Percentiles rank a stretch among this genome's conserved stretches.
phyloP scores from a whole-genome alignment of 1,140 invertebrate genomes.

The Melanaphis sacchari region DNA sequence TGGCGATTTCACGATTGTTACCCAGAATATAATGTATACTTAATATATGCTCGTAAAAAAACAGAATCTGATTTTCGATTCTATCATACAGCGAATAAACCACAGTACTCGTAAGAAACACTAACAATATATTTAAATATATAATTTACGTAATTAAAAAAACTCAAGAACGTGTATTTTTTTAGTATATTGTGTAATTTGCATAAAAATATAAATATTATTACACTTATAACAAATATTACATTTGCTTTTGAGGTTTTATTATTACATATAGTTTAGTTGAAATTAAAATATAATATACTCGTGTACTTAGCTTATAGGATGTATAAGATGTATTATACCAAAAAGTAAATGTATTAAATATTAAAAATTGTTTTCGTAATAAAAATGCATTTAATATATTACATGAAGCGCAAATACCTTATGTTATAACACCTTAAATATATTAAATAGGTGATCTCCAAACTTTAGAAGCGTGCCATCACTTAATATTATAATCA shows the following conservation, averaged over 20 bases:
- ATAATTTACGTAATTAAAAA: not conserved
- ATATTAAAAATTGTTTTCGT: not conserved
- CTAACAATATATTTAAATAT: constrained; percentile 6
- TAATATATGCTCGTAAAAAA: constrained; percentile 27
- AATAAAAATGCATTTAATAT: not conserved
- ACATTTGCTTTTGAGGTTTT: not conserved
- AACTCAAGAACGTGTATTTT: not conserved
- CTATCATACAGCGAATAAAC: not conserved
- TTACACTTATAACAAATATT: not conserved
- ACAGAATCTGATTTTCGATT: constrained; percentile 13
- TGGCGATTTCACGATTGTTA: constrained; percentile 42
- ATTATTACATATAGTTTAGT: not conserved
- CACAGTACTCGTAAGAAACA: not conserved
- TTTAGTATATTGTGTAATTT: not conserved
- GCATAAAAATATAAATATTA: not conserved
- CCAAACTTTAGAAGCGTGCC: not conserved
- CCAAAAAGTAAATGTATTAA: not conserved
- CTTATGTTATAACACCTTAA: not conserved
- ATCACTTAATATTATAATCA: not conserved
- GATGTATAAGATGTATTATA: not conserved
- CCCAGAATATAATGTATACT: not conserved
- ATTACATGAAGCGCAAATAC: not conserved
- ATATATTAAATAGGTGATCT: not conserved
- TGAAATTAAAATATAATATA: not conserved
- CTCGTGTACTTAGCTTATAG: not conserved